Evolutionary conservation across 2,113 vertebrate species (phyloP), one percentile per base, ranked within the genome.

Genomic region (Pangasianodon gigas): DNA sequence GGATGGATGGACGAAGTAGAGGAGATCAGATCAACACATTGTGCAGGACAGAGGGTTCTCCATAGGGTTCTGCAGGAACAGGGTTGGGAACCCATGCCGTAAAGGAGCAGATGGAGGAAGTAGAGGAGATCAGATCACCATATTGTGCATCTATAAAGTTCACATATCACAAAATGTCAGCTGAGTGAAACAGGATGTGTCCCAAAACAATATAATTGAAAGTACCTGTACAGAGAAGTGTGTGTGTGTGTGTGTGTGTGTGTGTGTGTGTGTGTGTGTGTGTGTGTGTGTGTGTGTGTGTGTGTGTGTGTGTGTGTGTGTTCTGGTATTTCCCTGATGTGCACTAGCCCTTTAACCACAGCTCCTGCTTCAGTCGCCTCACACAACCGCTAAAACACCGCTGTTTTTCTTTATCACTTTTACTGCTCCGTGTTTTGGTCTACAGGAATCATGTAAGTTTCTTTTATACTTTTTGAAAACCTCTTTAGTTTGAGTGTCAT

Each of bases 361-460:
- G 82, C 37, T 84, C 81, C n/a, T 5, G 81, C n/a, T 24, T 82
- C 80, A 82, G 80, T 82, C 16, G 16, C 52, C 13, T 79, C 44
- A 14, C 46, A 46, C 41, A 14, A 6, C 3, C 32, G 19, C 44
- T 51, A 77, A 46, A 6, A 13, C 24, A 79, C 75, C 26, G 24
- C 8, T 37, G 21, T 46, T 16, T 29, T 24, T 1, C 46, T 54
- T 19, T 1, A 0, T 58, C 54, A 4, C 6, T 26, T 60, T 41
- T 6, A 6, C 54, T 14, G 32, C 56, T 60, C 11, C n/a, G 32
- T 26, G 19, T 60, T 84, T 84, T 37, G 44, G 56, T 26, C 56
- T 14, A 24, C 37, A 26, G 1, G 32, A 69, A 84, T 88, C 65
- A 88, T 88, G 87, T 88, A 84, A 88, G 87, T 88, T 1, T 9